phyloP scores from a whole-genome alignment of 2,113 vertebrate species.

The Barnardius zonarius region DNA sequence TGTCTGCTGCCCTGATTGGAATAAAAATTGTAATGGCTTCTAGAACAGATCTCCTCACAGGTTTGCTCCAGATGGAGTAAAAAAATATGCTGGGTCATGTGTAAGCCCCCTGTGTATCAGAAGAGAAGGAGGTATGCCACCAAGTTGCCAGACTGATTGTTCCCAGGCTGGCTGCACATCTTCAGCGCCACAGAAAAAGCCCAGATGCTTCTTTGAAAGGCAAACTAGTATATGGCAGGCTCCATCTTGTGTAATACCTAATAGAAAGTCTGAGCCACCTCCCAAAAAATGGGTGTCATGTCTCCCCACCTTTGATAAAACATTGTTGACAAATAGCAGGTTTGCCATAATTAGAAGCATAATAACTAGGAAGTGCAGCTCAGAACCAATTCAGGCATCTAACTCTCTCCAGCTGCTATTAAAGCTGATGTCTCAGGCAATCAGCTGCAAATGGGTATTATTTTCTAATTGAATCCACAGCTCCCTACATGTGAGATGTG shows the following conservation, averaged over 20 bases:
- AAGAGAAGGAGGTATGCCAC: background rate
- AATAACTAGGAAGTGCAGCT: constrained; percentile 50
- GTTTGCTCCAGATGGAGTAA: background rate
- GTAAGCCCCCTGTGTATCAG: background rate
- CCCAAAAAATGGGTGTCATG: constrained; percentile 32
- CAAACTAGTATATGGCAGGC: background rate
- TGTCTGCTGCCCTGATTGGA: background rate
- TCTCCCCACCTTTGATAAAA: constrained; percentile 63
- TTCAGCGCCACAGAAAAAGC: background rate
- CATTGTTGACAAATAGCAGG: constrained; percentile 64
- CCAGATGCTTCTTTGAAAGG: constrained; percentile 52
- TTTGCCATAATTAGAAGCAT: constrained; percentile 62
- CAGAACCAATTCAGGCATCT: constrained; percentile 22
- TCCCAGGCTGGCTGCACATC: background rate
- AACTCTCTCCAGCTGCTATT: constrained; percentile 71
- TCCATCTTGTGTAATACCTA: constrained; percentile 29
- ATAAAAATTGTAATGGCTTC: background rate
- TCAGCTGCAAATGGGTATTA: constrained; percentile 55
- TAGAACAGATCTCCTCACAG: background rate
- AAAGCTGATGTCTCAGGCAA: constrained; percentile 63
- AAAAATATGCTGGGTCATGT: background rate
- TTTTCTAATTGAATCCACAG: constrained; percentile 56
- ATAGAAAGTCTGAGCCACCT: constrained; percentile 65
- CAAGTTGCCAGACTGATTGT: background rate
- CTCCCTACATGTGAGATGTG: constrained; percentile 57